These are phyloP conservation scores for Rhagium mordax DNA, from an alignment of 2,888 invertebrate species.

Conservation along the genomic window DNA sequence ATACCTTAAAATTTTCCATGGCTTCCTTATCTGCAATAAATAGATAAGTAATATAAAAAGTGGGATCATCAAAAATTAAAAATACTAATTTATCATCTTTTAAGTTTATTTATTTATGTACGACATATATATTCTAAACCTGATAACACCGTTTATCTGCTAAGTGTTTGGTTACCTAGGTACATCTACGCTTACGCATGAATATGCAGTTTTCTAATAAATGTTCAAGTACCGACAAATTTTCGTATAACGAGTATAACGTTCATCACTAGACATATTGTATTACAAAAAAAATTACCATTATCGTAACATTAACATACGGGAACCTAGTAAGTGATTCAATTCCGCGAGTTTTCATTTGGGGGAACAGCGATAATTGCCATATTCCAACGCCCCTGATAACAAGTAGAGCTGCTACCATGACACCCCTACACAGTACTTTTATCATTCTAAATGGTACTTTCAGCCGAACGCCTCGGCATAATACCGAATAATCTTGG, in stretches of 20 bases:
- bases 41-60: background rate
- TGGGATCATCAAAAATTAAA: background rate
- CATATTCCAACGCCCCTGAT: background rate
- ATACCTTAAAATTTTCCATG: background rate
- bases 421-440: background rate
- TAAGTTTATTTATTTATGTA: background rate
- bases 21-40: background rate
- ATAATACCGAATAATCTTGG: slow-evolving; percentile 7
- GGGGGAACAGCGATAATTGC: slow-evolving; percentile 1
- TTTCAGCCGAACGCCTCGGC: background rate
- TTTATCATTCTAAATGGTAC: background rate
- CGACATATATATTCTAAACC: background rate
- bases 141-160: background rate
- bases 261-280: no score
- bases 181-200: background rate
- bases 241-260: no score
- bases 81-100: background rate
- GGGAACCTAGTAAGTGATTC: background rate
- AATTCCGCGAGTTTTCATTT: background rate
- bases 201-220: background rate
- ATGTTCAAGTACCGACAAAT: no score
- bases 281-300: no score
- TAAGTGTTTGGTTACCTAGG: background rate
- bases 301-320: background rate
- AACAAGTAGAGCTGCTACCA: background rate